These are phyloP conservation scores for Apus apus DNA, from an alignment of 2,113 vertebrate species.

Conservation along the genomic window DNA sequence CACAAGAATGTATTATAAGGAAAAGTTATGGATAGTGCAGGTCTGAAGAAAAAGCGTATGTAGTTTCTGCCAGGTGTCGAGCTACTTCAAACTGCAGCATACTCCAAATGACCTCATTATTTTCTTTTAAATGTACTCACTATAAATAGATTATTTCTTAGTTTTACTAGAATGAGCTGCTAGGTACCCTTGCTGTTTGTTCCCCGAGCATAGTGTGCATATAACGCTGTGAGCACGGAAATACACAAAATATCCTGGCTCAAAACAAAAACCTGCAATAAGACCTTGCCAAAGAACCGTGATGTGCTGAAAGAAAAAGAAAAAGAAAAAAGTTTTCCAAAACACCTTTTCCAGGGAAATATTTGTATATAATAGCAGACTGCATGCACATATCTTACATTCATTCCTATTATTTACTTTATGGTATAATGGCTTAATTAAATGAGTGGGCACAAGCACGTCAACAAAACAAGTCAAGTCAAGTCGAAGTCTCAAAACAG, in stretches of 20 bases:
- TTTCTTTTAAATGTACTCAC: slow-evolving; percentile 75
- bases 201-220: neutral
- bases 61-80: slow-evolving; percentile 75
- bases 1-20: slow-evolving; percentile 85
- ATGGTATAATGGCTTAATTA: slow-evolving; percentile 69
- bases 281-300: neutral
- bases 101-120: slow-evolving; percentile 80
- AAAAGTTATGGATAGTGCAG: slow-evolving; percentile 73
- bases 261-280: slow-evolving; percentile 43
- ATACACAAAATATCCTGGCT: slow-evolving; percentile 9
- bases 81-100: slow-evolving; percentile 68
- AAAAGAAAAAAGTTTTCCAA: slow-evolving; percentile 13
- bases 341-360: neutral
- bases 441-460: slow-evolving; percentile 64
- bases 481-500: slow-evolving; percentile 62
- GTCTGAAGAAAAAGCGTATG: slow-evolving; percentile 57
- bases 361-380: slow-evolving; percentile 38
- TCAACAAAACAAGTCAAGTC: slow-evolving; percentile 71
- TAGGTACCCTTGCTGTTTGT: slow-evolving; percentile 63
- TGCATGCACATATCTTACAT: slow-evolving; percentile 35
- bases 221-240: neutral
- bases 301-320: neutral
- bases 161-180: slow-evolving; percentile 63
- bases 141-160: slow-evolving; percentile 78
- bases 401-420: slow-evolving; percentile 67